Base-by-base conservation (phyloP, 2,888 invertebrate species). In the Anorthoa munda region DNA sequence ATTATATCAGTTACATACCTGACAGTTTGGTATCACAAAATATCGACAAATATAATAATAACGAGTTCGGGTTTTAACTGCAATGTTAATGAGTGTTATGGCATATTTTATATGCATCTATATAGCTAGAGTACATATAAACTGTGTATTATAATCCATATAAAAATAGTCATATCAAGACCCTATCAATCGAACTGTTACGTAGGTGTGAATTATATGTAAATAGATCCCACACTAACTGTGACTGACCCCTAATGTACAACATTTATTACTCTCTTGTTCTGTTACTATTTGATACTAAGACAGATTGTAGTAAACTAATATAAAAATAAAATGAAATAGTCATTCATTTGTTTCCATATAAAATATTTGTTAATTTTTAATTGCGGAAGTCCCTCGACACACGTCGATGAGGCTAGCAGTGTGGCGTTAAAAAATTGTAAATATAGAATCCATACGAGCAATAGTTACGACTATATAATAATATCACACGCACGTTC, bases 241-340 rank as follows among this genome's bases (percentile, higher is more conserved):
- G 79, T 84, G 79, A 81, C 88, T 86, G 90, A 88, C 88, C 89
- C 86, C 87, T 80, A 82, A 68, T 70, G 58, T 79, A 81, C 68
- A 80, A 73, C 74, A 61, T 63, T 72, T 65, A 69, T 77, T 73
- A 67, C 72, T 77, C 31, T 78, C 73, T 81, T 76, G 65, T 74
- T 72, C 72, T 72, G 73, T 68, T 75, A 71, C 69, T 83, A 82
- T 84, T 83, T 71, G 76, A 87, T 80, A 80, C 69, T 83, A 84
- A 77, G 66, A 83, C 79, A 84, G 71, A 88, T 88, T 89, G 83
- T 85, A 88, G 90, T 92, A 91, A 91, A 91, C 86, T 79, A 83
- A 91, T 94, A 95, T 88, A 94, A 95, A 95, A 95, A 95, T 94
- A 95, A 94, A 92, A 88, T 85, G 66, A 73, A 79, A 79, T 81